Base-by-base conservation (phyloP, 35 echinoderm and acorn worm species). In the Chiridota heheva region DNA sequence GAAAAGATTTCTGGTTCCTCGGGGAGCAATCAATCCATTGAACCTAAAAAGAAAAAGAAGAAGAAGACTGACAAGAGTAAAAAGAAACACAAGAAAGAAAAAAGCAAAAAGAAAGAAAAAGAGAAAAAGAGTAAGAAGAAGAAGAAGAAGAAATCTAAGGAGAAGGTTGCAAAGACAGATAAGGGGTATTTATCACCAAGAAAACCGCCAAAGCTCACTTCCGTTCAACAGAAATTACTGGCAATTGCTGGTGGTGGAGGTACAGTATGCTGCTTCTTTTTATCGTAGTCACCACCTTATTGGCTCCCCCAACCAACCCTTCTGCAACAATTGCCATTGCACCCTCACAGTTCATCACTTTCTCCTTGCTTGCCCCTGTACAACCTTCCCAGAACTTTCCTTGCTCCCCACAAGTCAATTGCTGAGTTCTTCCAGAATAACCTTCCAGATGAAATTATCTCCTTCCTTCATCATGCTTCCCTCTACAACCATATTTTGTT, bases 71-170 rank as follows among this genome's bases (percentile, higher is more conserved):
- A 64, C 40, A 31, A 45, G 17, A 86, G 76, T 69, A 86, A 66
- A 60, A 46, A 32, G 25, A 44, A 40, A 18, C 59, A 77, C 37
- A 39, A 72, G 2, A 86, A 86, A 35, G 88, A 93, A 62, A 73
- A 87, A 41, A 86, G 87, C 76, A 93, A 93, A 32, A 87, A 88
- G 70, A 57, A 81, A 31, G 75, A 87, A 44, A 84, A 80, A 15
- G 60, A 81, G 20, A 73, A 86, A 42, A 80, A 42, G 32, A 65
- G 72, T 17, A 86, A 79, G 38, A 79, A 86, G 36, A 48, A 45
- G 40, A 63, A 73, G 17, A 56, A 88, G 60, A 78, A 71, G 31
- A 67, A 44, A 10, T 38, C 49, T 7, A 88, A 78, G 47, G 42
- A 82, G 32, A 40, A 61, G 37, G 64, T 60, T 57, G 69, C 82